Evolutionary conservation across 2,888 invertebrate species (phyloP).

Genomic region (Melanchra persicariae): DNA sequence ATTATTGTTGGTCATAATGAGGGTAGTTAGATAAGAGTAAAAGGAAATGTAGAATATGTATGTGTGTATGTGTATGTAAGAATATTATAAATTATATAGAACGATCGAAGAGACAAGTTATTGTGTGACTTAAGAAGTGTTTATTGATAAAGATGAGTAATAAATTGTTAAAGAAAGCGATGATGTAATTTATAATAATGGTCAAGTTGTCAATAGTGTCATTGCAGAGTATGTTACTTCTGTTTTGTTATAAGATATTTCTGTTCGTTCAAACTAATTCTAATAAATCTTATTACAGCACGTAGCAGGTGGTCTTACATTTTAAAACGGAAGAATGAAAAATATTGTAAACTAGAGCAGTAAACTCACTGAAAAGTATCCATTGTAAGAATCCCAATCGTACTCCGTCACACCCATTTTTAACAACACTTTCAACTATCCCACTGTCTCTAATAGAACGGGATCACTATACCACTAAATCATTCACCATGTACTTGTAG

Average conservation of each 20-base stretch:
- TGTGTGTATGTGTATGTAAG: too few relatives aligned
- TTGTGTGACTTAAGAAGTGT: slow-evolving; percentile 39
- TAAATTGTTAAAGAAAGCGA: slow-evolving; percentile 35
- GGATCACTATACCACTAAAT: slow-evolving; percentile 73
- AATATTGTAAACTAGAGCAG: neutral
- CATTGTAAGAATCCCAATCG: slow-evolving; percentile 88
- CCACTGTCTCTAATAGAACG: slow-evolving; percentile 74
- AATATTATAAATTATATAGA: slow-evolving; percentile 16
- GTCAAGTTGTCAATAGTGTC: slow-evolving; percentile 46
- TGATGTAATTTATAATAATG: slow-evolving; percentile 40
- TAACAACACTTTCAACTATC: slow-evolving; percentile 73
- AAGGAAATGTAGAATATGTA: slow-evolving; percentile 27
- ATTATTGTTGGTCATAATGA: slow-evolving; percentile 50
- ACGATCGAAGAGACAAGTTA: slow-evolving; percentile 26
- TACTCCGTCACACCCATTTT: slow-evolving; percentile 89
- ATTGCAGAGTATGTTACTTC: slow-evolving; percentile 63
- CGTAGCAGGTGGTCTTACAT: slow-evolving; percentile 20
- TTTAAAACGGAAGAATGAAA: neutral
- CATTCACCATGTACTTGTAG: slow-evolving; percentile 72
- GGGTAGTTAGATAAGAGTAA: slow-evolving; percentile 64
- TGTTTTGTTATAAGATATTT: slow-evolving; percentile 19
- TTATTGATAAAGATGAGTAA: slow-evolving; percentile 49
- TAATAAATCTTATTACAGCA: slow-evolving; percentile 14
- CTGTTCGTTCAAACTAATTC: neutral
- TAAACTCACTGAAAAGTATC: slow-evolving; percentile 87